Evolutionary conservation across 1,140 invertebrate species (phyloP), one percentile per base, ranked within the genome.

Genomic region (Heliconius melpomene): DNA sequence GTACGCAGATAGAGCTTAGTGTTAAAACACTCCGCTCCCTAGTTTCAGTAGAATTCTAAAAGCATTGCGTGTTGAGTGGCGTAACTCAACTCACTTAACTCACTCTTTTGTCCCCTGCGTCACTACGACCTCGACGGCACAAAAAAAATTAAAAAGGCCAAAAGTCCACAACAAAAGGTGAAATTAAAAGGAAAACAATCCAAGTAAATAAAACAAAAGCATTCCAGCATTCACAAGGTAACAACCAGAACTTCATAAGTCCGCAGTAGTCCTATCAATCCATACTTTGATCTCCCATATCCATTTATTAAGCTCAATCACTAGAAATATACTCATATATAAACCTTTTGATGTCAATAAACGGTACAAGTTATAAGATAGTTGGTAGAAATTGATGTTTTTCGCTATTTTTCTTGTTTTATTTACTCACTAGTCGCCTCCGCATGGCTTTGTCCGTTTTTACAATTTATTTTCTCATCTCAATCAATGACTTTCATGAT

Each of bases 301-400:
- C 85, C 81, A 90, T 90, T 91, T 91, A 91, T 90, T 89, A 86
- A 87, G 84, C 86, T 88, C 87, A 91, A 90, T 91, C 90, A 90
- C 80, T 87, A 87, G 87, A 86, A 85, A 90, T 84, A 75, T 52
- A 52, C 50, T 52, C 50, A 52, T 57, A 87, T 88, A 87, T 86
- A 78, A 80, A 85, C 79, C 74, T 81, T 81, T 83, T 82, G 79
- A 79, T 82, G 57, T 70, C 76, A 66, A 29, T 16, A 66, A 66
- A 13, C 60, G 60, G 23, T 26, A 13, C 60, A 66, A 66, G 60
- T 18, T 66, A 66, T 66, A 5, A 66, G 60, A 66, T 66, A 29
- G 11, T 16, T 13, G 26, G 11, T 66, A 5, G 23, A 66, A 29
- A 52, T 23, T 23, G n/a, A 2, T 60, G 20, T 23, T 23, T 23